A percentile compares a stretch with the other conserved stretches of the same genome.
Conservation (phyloP, 2,113 vertebrate species). For the Aspidoscelis tigris region DNA sequence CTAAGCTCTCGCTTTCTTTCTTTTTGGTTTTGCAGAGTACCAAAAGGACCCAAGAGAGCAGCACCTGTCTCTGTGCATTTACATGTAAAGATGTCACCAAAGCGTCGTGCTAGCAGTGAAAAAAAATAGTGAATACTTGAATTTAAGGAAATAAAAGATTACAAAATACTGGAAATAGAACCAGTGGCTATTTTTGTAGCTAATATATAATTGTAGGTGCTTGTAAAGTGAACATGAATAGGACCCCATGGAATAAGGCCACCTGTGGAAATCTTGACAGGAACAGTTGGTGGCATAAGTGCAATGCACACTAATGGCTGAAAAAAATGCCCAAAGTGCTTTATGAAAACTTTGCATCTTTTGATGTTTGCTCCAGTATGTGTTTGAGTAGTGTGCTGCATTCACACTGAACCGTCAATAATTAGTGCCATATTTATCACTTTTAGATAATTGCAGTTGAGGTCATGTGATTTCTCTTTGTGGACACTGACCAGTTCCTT, state of each 20-base stretch:
- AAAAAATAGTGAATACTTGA: conserved; percentile 24
- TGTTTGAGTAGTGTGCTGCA: too few species aligned
- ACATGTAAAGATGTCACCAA: background rate
- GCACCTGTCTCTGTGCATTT: background rate
- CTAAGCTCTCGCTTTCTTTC: background rate
- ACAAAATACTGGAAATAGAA: background rate
- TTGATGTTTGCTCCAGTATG: too few species aligned
- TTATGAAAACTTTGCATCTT: too few species aligned
- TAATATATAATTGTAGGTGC: background rate
- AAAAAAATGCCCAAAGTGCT: too few species aligned
- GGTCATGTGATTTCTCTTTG: too few species aligned
- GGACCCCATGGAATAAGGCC: background rate
- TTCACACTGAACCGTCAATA: too few species aligned
- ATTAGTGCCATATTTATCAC: too few species aligned
- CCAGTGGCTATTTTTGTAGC: background rate
- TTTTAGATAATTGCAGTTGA: too few species aligned
- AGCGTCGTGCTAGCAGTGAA: conserved; percentile 20
- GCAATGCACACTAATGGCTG: too few species aligned
- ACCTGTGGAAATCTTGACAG: too few species aligned
- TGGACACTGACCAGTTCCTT: too few species aligned
- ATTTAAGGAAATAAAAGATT: conserved; percentile 30
- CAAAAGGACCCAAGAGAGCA: background rate
- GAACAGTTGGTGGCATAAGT: too few species aligned
- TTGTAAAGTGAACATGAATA: background rate
- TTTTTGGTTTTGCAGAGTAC: background rate